Conservation (phyloP, 2,888 invertebrate genomes). For the Amiota communis region DNA sequence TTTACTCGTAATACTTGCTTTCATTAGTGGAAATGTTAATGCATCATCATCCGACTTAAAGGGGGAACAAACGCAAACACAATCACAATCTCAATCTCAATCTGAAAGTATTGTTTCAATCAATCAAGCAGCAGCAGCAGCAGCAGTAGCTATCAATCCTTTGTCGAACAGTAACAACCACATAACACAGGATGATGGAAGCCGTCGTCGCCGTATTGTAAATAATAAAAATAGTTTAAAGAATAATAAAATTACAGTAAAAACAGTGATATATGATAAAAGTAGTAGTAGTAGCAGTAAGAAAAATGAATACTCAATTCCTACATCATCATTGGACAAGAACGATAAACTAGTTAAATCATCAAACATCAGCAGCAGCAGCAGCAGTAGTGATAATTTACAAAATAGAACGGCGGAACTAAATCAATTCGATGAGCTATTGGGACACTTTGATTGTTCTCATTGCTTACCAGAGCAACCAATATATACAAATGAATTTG, state of each 20-base stretch:
- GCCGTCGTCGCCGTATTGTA: constrained; percentile 54
- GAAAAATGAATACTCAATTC: constrained; percentile 23
- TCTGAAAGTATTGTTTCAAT: too few species aligned
- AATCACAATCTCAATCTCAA: too few species aligned
- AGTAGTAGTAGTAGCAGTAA: constrained; percentile 35
- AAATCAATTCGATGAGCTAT: constrained; percentile 48
- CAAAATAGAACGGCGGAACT: constrained; percentile 45
- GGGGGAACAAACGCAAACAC: constrained; percentile 36
- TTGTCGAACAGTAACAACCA: too few species aligned
- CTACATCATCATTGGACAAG: constrained; percentile 29
- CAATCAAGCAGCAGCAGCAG: too few species aligned
- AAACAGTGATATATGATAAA: constrained; percentile 35
- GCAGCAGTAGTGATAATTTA: constrained; percentile 23
- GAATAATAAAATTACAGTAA: constrained; percentile 16
- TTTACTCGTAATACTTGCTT: constrained; percentile 48
- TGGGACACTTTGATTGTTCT: constrained; percentile 57
- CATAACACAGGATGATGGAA: too few species aligned
- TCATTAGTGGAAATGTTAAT: constrained; percentile 55
- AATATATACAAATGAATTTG: constrained; percentile 87
- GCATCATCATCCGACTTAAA: constrained; percentile 46
- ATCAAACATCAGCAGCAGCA: constrained; percentile 30
- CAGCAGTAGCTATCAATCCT: too few species aligned
- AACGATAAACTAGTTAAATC: too few species aligned
- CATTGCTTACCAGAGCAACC: constrained; percentile 64
- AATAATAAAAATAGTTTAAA: constrained; percentile 44